Evolutionary conservation across 2,113 vertebrate genomes (phyloP), one percentile per base, ranked within the genome.

Genomic region (Oryzias woworae): DNA sequence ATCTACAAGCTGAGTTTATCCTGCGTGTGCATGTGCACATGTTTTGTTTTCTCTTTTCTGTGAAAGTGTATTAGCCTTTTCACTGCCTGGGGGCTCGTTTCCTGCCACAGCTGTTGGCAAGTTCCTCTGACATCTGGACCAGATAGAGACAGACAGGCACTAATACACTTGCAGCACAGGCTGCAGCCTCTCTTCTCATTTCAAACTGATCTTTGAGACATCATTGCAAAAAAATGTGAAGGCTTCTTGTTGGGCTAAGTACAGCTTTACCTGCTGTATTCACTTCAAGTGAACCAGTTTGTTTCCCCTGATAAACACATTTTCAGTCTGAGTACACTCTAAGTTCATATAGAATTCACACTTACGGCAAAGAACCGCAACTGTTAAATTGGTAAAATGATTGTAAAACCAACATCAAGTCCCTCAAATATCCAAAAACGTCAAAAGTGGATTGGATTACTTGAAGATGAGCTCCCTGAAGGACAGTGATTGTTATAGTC

Each of bases 121-220:
- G 74, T 71, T 84, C 75, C 77, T 86, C 82, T 82, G 80, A 88
- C 88, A 90, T 90, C 88, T 90, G 88, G 85, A 88, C 74, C 73
- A 77, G 51, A 58, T 61, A 74, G 68, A 79, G 78, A 79, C 66
- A 77, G 85, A 75, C 55, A 82, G 75, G 26, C 75, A 69, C 36
- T 36, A 12, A 36, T 65, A 41, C 77, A 62, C 20, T 55, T 24
- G 67, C 53, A 66, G 54, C 49, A 69, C 67, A 71, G 77, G 66
- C 74, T 54, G 64, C 72, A 75, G 80, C 73, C 50, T 47, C 53
- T 23, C 43, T 56, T 78, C 71, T 77, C 51, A 62, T 73, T 84
- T 80, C 71, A 41, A 69, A 73, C 58, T 80, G 64, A 83, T n/a
- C n/a, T 48, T 18, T 48, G 5, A 36, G 36, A 48, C 47, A 20